Conservation (phyloP, 2,797 vertebrate genomes). For the Acanthornis magna region DNA sequence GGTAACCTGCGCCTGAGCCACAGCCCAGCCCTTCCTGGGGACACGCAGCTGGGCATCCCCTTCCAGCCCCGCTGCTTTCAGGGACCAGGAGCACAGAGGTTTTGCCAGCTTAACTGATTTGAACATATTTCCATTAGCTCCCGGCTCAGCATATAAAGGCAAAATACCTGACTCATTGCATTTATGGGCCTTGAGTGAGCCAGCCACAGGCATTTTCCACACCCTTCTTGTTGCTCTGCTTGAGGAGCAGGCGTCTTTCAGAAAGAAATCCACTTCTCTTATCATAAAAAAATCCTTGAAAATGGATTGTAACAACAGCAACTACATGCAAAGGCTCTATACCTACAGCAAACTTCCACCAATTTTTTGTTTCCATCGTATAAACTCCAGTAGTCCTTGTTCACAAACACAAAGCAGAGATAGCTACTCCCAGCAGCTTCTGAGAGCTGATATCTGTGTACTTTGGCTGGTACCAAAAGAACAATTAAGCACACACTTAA, state of each 20-base stretch:
- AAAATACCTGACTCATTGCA: background rate
- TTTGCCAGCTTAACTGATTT: background rate
- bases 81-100: background rate
- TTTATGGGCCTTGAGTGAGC: background rate
- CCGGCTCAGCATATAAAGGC: background rate
- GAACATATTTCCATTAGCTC: background rate
- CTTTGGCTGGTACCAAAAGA: background rate
- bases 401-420: background rate
- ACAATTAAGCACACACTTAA: background rate
- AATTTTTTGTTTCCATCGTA: background rate
- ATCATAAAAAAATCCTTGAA: background rate
- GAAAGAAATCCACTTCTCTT: background rate
- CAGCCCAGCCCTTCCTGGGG: conserved; percentile 15
- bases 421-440: background rate
- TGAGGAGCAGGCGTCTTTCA: background rate
- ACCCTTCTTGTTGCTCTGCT: background rate
- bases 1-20: conserved; percentile 38
- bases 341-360: background rate
- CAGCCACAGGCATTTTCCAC: background rate
- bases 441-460: background rate
- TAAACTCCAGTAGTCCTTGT: background rate
- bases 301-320: background rate
- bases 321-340: background rate
- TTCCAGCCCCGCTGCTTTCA: background rate
- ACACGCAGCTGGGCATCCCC: background rate